Evolutionary conservation across 2,113 vertebrate genomes (phyloP), one percentile per base, ranked within the genome.

Genomic region (Uria lomvia): DNA sequence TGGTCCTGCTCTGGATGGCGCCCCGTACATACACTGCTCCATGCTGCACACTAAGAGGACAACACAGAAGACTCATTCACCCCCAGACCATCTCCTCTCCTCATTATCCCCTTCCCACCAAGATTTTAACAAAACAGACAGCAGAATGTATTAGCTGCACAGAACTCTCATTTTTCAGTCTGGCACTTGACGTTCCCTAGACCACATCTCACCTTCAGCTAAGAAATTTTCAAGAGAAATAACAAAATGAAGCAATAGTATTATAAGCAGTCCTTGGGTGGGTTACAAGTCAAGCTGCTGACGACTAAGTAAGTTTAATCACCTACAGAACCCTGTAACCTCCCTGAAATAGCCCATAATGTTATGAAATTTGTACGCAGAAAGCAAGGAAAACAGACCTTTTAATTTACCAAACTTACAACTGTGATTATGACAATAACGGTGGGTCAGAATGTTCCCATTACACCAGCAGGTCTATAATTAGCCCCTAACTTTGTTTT

Each of bases 301-400:
- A 34, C 40, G 80, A 87, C 52, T 67, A 43, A 94, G 30, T 60
- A 80, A 90, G 43, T 96, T 92, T 80, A 94, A 93, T 96, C 82
- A 94, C 67, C 78, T 90, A 83, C 38, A 66, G 70, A 92, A 43
- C 40, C 42, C 45, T 70, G 63, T n/a, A 86, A 86, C 67, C n/a
- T 86, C 78, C 90, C 59, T 47, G 72, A 88, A 96, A 92, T 93
- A 92, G 91, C 1, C 45, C 55, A 66, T 73, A 83, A 83, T 43
- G 56, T 88, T 93, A 70, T 63, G 75, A 96, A 94, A 90, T 80
- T 73, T 80, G 26, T 74, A 86, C 0, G 2, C 63, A 86, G 78
- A 90, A 90, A 92, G 82, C 85, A 93, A 74, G 82, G 73, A 93
- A 93, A 95, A 76, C 55, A 95, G 50, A 88, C 67, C 67, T 95